Percentiles rank a stretch among this genome's conserved stretches.
Evolutionary conservation across 2,113 vertebrate genomes (phyloP).

Genomic region (Oreochromis tanganicae): DNA sequence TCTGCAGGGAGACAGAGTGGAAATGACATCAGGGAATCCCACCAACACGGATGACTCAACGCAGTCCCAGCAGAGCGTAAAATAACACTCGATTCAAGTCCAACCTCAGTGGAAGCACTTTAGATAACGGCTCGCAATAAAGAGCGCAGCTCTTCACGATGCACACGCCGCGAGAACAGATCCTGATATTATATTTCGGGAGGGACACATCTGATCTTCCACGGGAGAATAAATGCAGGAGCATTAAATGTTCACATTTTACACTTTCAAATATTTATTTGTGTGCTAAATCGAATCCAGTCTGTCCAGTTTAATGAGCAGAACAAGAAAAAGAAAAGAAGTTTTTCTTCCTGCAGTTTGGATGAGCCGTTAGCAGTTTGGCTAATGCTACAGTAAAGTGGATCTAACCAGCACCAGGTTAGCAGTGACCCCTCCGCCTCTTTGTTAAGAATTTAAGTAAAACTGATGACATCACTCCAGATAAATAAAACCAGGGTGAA

Average conservation of each 20-base stretch:
- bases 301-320: neutral
- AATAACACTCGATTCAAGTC: neutral
- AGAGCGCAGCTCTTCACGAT: neutral
- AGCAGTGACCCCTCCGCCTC: neutral
- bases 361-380: neutral
- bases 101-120: neutral
- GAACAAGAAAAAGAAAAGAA: neutral
- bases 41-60: neutral
- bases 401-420: no score
- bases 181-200: neutral
- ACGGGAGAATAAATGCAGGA: neutral
- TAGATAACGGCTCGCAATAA: neutral
- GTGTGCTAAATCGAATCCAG: neutral
- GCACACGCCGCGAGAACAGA: neutral
- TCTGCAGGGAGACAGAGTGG: neutral
- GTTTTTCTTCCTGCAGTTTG: neutral
- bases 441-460: neutral
- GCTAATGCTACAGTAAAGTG: neutral
- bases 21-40: neutral
- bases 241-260: neutral
- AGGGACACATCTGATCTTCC: neutral
- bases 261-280: neutral
- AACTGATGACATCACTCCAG: neutral
- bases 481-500: fast-evolving
- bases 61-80: neutral